phyloP scores from a whole-genome alignment of 2,113 vertebrate genomes.

The Mesembrinibis cayennensis region DNA sequence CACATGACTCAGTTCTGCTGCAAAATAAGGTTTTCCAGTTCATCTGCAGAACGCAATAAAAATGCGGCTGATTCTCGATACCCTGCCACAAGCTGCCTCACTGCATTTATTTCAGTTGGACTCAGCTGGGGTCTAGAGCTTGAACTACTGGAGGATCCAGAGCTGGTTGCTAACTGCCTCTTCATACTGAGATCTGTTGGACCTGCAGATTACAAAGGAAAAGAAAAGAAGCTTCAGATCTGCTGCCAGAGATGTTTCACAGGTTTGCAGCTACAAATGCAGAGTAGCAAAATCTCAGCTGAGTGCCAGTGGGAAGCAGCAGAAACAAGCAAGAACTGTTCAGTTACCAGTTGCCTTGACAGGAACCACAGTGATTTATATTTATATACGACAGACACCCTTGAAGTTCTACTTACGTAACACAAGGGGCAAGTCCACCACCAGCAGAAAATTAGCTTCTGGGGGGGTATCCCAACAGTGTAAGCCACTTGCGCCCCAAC shows the following conservation, averaged over 20 bases:
- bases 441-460: neutral
- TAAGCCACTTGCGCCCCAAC: neutral
- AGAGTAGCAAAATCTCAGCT: neutral
- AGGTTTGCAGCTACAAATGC: neutral
- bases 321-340: neutral
- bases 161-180: slow-evolving; percentile 86
- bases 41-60: slow-evolving; percentile 95
- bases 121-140: slow-evolving; percentile 95
- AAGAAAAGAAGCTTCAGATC: neutral
- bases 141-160: slow-evolving; percentile 87
- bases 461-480: neutral
- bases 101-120: slow-evolving; percentile 93
- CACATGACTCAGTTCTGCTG: slow-evolving; percentile 94
- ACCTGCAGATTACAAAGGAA: slow-evolving; percentile 74
- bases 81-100: slow-evolving; percentile 95
- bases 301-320: neutral
- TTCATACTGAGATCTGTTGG: slow-evolving; percentile 99
- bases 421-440: neutral
- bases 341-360: neutral
- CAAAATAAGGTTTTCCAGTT: slow-evolving; percentile 99
- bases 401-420: neutral
- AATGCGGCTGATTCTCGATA: slow-evolving; percentile 98
- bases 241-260: neutral
- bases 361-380: neutral
- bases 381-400: neutral